phyloP scores from a whole-genome alignment of 1,140 invertebrate genomes.

The Leptopilina boulardi region DNA sequence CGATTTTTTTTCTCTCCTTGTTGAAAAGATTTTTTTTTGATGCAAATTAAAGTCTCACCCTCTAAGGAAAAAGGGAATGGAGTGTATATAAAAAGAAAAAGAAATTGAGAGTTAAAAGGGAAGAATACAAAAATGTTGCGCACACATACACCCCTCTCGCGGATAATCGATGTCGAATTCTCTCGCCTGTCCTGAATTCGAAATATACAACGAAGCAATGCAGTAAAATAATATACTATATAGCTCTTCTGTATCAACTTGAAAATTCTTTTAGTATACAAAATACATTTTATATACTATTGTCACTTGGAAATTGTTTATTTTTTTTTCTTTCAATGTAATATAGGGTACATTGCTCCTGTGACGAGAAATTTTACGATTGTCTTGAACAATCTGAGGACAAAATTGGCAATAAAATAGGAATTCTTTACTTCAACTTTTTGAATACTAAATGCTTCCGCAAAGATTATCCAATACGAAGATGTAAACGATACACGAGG shows the following conservation, averaged over 20 bases:
- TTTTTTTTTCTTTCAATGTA: conserved; percentile 18
- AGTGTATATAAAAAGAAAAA: not conserved
- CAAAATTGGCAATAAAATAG: conserved; percentile 76
- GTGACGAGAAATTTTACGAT: conserved; percentile 82
- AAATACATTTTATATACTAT: not conserved
- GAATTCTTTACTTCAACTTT: conserved; percentile 81
- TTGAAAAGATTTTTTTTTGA: not conserved
- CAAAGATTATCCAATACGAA: conserved; percentile 80
- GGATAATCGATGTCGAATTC: conserved; percentile 21
- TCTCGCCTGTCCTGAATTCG: conserved; percentile 18
- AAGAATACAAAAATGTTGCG: not conserved
- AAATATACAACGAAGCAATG: not conserved
- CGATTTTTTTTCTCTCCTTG: not conserved
- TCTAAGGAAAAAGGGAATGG: not conserved
- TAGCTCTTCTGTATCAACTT: not conserved
- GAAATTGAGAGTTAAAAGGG: not conserved
- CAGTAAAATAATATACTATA: conserved; percentile 9
- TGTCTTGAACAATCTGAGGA: conserved; percentile 79
- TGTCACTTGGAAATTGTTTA: conserved; percentile 4
- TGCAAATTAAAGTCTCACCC: conserved; percentile 7
- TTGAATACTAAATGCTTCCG: conserved; percentile 82
- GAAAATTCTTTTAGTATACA: too few relatives aligned
- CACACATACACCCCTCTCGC: too few relatives aligned
- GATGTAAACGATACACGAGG: conserved; percentile 75
- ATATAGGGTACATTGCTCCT: conserved; percentile 81